Evolutionary conservation across 2,888 invertebrate genomes (phyloP).

Genomic region (Drosophila dives): DNA sequence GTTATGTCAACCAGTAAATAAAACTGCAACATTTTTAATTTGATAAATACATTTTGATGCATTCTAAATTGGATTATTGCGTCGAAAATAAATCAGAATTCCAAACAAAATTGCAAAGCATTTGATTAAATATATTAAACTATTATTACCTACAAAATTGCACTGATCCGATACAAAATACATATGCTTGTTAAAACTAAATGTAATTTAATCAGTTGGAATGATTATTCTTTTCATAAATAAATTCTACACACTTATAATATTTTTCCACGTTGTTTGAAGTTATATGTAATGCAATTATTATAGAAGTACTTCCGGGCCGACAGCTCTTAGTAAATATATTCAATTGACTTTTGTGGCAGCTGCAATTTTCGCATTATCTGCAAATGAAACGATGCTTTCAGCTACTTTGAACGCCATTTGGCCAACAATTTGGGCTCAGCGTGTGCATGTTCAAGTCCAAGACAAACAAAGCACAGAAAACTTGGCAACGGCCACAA

Average conservation of each 20-base stretch:
- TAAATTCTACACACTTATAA: background rate
- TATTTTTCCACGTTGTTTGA: background rate
- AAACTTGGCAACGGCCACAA: constrained; percentile 61
- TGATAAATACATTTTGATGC: background rate
- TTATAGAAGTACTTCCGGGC: background rate
- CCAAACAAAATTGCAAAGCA: background rate
- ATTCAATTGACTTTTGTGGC: constrained; percentile 14
- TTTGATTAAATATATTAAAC: background rate
- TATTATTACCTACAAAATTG: background rate
- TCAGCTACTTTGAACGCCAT: constrained; percentile 45
- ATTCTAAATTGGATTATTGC: background rate
- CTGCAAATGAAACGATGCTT: constrained; percentile 28
- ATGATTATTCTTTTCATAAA: background rate
- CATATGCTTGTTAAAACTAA: background rate
- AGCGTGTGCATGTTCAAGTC: constrained; percentile 32
- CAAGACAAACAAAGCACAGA: constrained; percentile 52
- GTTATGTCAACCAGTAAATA: constrained; percentile 16
- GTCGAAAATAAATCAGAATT: background rate
- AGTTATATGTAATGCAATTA: background rate
- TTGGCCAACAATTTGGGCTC: constrained; percentile 42
- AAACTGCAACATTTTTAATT: constrained; percentile 4
- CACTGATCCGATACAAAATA: background rate
- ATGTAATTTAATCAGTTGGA: background rate
- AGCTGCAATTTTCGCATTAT: constrained; percentile 27
- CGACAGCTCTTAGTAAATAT: constrained; percentile 7